These are phyloP conservation scores for Taenaris catops DNA, from an alignment of 2,888 invertebrate genomes.

Conservation along the genomic window DNA sequence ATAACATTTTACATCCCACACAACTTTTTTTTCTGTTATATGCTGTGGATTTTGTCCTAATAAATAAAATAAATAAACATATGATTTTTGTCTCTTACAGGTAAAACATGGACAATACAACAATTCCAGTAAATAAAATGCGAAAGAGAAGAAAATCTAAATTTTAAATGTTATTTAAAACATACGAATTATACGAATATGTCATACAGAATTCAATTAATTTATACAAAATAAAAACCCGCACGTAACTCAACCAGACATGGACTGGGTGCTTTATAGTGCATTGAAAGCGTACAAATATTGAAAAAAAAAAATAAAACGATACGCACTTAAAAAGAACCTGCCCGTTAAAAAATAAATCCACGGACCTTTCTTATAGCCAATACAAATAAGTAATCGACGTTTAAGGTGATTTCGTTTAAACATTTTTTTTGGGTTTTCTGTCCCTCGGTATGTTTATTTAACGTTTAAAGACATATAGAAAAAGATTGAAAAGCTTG, in stretches of 20 bases:
- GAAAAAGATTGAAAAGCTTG: slow-evolving; percentile 15
- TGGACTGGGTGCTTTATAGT: slow-evolving; percentile 45
- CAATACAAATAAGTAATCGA: slow-evolving; percentile 66
- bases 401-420: slow-evolving; percentile 62
- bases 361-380: slow-evolving; percentile 42
- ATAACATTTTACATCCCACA: too few relatives aligned
- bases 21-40: too few relatives aligned
- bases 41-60: too few relatives aligned
- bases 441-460: slow-evolving; percentile 57
- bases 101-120: slow-evolving; percentile 27
- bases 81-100: slow-evolving; percentile 44
- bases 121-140: slow-evolving; percentile 47
- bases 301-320: slow-evolving; percentile 20
- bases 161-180: slow-evolving; percentile 26
- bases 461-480: slow-evolving; percentile 40
- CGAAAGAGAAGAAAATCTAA: slow-evolving; percentile 70
- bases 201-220: slow-evolving; percentile 13
- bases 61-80: too few relatives aligned
- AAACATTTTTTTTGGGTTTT: slow-evolving; percentile 59
- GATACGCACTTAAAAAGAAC: slow-evolving; percentile 31
- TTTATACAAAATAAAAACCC: slow-evolving; percentile 27
- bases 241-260: slow-evolving; percentile 45
- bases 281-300: slow-evolving; percentile 26
- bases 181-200: too few relatives aligned
- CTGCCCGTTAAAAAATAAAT: slow-evolving; percentile 42